phyloP scores from a whole-genome alignment of 2,797 vertebrate species.

The Sciurus vulgaris region DNA sequence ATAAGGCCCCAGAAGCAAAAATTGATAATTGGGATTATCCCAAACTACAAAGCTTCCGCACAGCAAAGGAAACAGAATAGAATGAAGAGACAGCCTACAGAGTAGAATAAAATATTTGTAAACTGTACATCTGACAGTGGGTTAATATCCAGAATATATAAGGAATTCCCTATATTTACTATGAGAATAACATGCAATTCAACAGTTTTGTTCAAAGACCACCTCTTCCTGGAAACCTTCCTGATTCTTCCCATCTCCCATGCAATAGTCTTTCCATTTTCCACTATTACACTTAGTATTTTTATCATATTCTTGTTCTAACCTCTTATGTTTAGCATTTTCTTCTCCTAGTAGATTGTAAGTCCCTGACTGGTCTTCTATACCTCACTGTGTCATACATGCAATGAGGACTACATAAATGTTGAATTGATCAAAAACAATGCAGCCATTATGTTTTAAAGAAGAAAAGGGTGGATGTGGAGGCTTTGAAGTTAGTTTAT shows the following conservation, averaged over 20 bases:
- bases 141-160: background rate
- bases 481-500: background rate
- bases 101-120: background rate
- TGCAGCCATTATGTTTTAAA: slow-evolving; percentile 24
- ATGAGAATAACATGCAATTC: background rate
- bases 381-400: background rate
- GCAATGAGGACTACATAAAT: background rate
- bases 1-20: background rate
- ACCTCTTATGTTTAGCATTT: background rate
- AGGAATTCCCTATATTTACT: background rate
- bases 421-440: slow-evolving; percentile 36
- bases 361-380: background rate
- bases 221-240: background rate
- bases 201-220: background rate
- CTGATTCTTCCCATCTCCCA: background rate
- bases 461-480: background rate
- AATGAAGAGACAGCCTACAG: background rate
- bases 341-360: background rate
- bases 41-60: background rate
- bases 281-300: background rate
- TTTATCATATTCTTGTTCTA: background rate
- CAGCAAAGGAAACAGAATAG: background rate
- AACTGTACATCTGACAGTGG: background rate
- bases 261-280: background rate
- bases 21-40: background rate